Conservation (phyloP, 92 coral and sea anemone species). For the Heliopora coerulea region DNA sequence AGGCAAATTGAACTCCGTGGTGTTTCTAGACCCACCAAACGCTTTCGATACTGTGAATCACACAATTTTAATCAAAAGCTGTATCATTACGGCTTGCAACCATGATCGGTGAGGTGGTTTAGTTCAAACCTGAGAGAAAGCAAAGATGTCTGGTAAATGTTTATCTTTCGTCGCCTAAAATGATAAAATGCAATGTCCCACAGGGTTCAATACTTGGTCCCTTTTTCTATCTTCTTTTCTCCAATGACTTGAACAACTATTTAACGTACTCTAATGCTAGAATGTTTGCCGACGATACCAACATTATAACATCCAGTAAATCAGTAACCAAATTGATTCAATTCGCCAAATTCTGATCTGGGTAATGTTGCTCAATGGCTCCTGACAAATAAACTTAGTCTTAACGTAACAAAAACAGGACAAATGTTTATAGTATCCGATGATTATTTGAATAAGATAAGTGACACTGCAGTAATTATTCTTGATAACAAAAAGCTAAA, state of each 20-base stretch:
- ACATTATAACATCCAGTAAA: conserved; percentile 2
- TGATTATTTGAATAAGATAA: conserved; percentile 1
- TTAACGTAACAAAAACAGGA: conserved; percentile 19
- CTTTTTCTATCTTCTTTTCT: conserved; percentile 9
- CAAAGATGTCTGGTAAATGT: background rate
- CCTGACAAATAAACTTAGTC: conserved; percentile 8
- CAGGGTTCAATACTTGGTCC: conserved; percentile 21
- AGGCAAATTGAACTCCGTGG: background rate
- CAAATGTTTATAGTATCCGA: conserved; percentile 26
- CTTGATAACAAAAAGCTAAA: background rate
- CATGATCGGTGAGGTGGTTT: background rate
- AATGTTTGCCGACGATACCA: conserved; percentile 39
- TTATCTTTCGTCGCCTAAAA: no score
- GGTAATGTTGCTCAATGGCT: conserved; percentile 22
- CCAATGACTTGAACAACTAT: conserved; percentile 19
- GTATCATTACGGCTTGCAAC: background rate
- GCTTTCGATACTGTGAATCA: conserved; percentile 23
- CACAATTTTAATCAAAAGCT: conserved; percentile 7
- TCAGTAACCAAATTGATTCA: background rate
- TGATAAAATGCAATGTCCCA: background rate
- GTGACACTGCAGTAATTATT: background rate
- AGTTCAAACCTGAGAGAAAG: background rate
- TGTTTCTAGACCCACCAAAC: conserved; percentile 9
- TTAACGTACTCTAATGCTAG: background rate
- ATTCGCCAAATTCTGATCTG: background rate